phyloP scores from a whole-genome alignment of 2,888 invertebrate species.

The Platerodrilus igneus region DNA sequence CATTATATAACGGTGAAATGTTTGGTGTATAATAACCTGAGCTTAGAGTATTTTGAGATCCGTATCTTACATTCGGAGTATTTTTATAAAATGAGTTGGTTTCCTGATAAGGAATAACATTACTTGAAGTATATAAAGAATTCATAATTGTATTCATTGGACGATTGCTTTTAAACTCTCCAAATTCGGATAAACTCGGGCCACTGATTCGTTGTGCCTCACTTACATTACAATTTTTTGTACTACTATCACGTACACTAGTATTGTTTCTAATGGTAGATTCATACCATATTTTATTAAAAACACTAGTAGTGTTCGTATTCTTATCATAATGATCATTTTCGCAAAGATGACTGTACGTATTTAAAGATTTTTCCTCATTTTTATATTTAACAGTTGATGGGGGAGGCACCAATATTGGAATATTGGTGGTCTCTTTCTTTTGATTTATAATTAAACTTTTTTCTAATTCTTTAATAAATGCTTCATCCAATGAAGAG shows the following conservation, averaged over 20 bases:
- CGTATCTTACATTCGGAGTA: conserved; percentile 3
- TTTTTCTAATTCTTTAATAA: conserved; percentile 63
- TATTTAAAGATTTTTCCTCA: no score
- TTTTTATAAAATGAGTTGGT: conserved; percentile 8
- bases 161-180: conserved; percentile 38
- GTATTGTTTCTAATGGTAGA: conserved; percentile 29
- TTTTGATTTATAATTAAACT: conserved; percentile 45
- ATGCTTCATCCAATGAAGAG: conserved; percentile 54
- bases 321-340: conserved; percentile 25
- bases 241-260: conserved; percentile 11
- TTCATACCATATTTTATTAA: conserved; percentile 54
- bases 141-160: conserved; percentile 15
- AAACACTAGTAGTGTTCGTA: conserved; percentile 43
- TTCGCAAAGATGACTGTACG: no score
- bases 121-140: no score
- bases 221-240: conserved; percentile 17
- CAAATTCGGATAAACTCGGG: conserved; percentile 34
- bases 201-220: conserved; percentile 8
- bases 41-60: conserved; percentile 12
- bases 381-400: conserved; percentile 11
- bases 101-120: conserved; percentile 7
- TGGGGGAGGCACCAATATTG: conserved; percentile 50
- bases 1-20: no score
- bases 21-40: conserved; percentile 10
- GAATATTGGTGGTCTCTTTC: conserved; percentile 38